phyloP scores from a whole-genome alignment of 1,140 invertebrate genomes.

The Ganaspis sp. region DNA sequence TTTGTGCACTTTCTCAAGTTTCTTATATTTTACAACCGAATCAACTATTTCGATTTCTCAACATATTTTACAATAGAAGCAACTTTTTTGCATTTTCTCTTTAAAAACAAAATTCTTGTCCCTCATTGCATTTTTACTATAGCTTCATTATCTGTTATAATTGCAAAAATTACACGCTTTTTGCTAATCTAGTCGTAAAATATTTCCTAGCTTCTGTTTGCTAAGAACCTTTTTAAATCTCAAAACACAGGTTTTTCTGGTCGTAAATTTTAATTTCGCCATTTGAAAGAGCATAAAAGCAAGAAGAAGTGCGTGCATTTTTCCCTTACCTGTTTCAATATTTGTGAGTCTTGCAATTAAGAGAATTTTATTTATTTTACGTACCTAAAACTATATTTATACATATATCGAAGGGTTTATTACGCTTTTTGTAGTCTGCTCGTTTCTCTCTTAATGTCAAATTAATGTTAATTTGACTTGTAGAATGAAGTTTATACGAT shows the following conservation, averaged over 20 bases:
- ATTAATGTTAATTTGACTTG: no score
- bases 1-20: no score
- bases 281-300: not conserved
- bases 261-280: not conserved
- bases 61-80: not conserved
- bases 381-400: no score
- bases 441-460: no score
- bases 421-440: no score
- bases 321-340: not conserved
- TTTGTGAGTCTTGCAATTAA: not conserved
- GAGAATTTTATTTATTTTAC: not conserved
- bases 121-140: no score
- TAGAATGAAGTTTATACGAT: no score
- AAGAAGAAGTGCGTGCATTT: not conserved
- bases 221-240: conserved; percentile 1
- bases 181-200: conserved; percentile 1
- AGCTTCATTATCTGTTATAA: not conserved
- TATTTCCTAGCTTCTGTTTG: not conserved
- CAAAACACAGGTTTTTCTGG: not conserved
- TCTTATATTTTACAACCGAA: no score
- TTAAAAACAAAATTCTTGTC: no score
- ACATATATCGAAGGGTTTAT: no score
- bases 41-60: no score
- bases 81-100: no score
- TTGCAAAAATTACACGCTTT: not conserved